Evolutionary conservation across 2,113 vertebrate species (phyloP).

Genomic region (Archilochus colubris): DNA sequence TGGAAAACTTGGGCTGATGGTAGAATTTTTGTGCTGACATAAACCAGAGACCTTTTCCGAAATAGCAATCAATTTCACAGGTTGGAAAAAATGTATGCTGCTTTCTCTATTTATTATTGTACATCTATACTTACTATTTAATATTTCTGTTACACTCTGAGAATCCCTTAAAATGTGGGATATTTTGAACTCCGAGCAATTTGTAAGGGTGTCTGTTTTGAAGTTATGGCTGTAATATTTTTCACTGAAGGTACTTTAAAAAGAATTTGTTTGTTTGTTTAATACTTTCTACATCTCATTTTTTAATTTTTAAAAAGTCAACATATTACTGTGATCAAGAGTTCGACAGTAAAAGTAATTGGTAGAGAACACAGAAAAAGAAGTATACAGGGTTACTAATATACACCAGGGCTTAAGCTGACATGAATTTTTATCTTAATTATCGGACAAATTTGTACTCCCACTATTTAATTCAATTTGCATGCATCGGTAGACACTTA

Average conservation of each 20-base stretch:
- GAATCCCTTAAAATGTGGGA: not conserved
- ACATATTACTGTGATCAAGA: conserved; percentile 72
- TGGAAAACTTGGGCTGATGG: not conserved
- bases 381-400: conserved; percentile 83
- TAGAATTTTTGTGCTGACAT: conserved; percentile 11
- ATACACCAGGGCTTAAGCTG: conserved; percentile 82
- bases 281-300: conserved; percentile 47
- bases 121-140: not conserved
- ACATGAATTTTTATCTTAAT: conserved; percentile 90
- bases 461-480: conserved; percentile 91
- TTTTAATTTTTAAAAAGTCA: conserved; percentile 39
- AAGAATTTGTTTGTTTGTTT: conserved; percentile 44
- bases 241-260: conserved; percentile 36
- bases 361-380: conserved; percentile 73
- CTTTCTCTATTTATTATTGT: not conserved
- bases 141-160: conserved; percentile 6
- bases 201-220: not conserved
- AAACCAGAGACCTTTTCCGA: not conserved
- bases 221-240: conserved; percentile 23
- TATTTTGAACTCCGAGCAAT: not conserved
- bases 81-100: not conserved
- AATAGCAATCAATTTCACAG: not conserved
- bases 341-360: conserved; percentile 74
- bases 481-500: conserved; percentile 88
- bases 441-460: conserved; percentile 88